Evolutionary conservation across 2,888 invertebrate genomes (phyloP).

Genomic region (Tenthredo livida): DNA sequence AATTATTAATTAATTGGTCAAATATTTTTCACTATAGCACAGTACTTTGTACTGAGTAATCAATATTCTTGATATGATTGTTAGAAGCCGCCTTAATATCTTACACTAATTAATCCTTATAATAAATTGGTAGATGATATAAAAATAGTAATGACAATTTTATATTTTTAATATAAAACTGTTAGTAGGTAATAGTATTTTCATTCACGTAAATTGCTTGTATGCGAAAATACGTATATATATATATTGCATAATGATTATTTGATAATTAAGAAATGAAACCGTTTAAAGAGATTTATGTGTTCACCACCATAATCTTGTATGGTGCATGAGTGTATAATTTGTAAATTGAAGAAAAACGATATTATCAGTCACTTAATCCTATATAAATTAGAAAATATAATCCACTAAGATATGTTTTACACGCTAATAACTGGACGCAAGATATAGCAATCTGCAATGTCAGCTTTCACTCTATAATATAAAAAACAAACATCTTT

Average conservation of each 20-base stretch:
- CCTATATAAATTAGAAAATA: constrained; percentile 18
- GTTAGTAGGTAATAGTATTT: neutral
- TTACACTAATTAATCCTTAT: neutral
- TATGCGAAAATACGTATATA: neutral
- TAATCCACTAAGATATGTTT: constrained; percentile 45
- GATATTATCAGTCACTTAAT: constrained; percentile 38
- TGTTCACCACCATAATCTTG: neutral
- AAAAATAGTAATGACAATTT: constrained; percentile 34
- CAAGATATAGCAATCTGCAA: constrained; percentile 19
- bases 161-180: constrained; percentile 12
- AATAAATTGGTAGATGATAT: neutral
- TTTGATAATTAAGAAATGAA: neutral
- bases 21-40: constrained; percentile 25
- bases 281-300: constrained; percentile 8
- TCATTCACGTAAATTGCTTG: neutral
- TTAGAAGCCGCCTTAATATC: constrained; percentile 7
- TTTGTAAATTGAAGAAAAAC: neutral
- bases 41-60: constrained; percentile 33
- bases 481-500: neutral
- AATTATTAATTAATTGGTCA: constrained; percentile 44
- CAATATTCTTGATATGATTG: constrained; percentile 8
- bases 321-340: neutral
- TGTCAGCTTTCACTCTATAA: constrained; percentile 13
- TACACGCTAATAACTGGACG: constrained; percentile 30
- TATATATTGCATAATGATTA: constrained; percentile 2